Evolutionary conservation across 2,113 vertebrate species (phyloP).

Genomic region (Atlantisia rogersi): DNA sequence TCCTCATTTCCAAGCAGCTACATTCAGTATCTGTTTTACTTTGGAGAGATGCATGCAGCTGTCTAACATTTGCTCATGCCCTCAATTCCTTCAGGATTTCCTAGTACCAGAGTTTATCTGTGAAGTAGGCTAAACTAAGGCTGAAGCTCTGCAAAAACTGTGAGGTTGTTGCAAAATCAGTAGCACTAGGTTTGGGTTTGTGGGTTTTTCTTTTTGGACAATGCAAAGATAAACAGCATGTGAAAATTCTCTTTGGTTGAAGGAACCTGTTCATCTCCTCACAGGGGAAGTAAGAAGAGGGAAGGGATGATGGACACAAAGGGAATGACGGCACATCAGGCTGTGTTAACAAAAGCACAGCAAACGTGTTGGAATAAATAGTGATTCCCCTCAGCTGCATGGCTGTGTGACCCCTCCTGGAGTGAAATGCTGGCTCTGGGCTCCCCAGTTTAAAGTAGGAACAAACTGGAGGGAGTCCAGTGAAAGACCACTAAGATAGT

Average conservation of each 20-base stretch:
- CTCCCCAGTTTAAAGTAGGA: background rate
- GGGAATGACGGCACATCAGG: background rate
- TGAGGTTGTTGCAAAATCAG: background rate
- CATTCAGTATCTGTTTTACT: constrained; percentile 78
- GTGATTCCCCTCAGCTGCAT: background rate
- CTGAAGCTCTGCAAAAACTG: background rate
- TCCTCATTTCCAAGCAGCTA: constrained; percentile 77
- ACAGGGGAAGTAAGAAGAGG: background rate
- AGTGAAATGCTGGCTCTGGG: background rate
- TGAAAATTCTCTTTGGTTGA: background rate
- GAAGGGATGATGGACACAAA: background rate
- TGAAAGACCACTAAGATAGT: background rate
- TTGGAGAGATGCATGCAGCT: constrained; percentile 63
- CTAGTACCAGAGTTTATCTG: background rate
- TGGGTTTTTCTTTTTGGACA: background rate
- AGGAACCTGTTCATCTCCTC: background rate
- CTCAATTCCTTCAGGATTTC: background rate
- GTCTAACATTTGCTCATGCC: constrained; percentile 58
- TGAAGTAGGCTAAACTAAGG: background rate
- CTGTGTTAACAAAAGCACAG: background rate
- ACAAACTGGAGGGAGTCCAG: background rate
- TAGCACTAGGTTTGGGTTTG: background rate
- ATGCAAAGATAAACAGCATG: background rate
- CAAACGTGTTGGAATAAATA: background rate
- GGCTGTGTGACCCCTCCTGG: background rate